Conservation (phyloP, 2,797 vertebrate species). For the Sitta carolinensis region DNA sequence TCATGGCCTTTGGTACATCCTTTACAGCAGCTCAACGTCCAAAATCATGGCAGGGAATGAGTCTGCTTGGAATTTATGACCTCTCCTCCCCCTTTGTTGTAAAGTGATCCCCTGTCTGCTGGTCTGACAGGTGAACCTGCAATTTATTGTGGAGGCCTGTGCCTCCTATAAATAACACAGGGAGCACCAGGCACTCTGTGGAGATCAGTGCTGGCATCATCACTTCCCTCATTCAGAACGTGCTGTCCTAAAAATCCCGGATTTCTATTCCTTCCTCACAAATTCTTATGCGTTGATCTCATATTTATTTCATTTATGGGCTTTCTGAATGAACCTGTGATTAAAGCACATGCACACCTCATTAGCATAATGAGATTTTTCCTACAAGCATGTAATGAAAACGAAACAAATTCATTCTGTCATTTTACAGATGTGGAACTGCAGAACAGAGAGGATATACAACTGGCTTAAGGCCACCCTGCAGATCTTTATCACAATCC, state of each 20-base stretch:
- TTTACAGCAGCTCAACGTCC: not conserved
- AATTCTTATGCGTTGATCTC: not conserved
- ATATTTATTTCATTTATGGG: conserved; percentile 31
- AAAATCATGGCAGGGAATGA: not conserved
- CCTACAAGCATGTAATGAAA: conserved; percentile 27
- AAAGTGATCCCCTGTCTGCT: conserved; percentile 18
- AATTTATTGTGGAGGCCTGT: conserved; percentile 3
- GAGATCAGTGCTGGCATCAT: conserved; percentile 27
- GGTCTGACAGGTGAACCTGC: conserved; percentile 28
- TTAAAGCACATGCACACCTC: conserved; percentile 21
- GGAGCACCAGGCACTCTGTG: not conserved
- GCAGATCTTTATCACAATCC: not conserved
- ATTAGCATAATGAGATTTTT: conserved; percentile 58
- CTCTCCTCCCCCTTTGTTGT: not conserved
- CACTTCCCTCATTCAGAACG: conserved; percentile 12
- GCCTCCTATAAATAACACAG: conserved; percentile 27
- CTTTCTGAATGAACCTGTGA: conserved; percentile 53
- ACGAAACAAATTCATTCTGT: not conserved
- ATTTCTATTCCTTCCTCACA: conserved; percentile 10
- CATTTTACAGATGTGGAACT: conserved; percentile 39
- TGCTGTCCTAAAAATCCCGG: conserved; percentile 20
- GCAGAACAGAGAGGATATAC: not conserved
- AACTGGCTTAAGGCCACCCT: not conserved
- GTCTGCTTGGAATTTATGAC: not conserved
- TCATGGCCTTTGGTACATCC: not conserved